Conservation (phyloP, 2,888 invertebrate species). For the Zootermopsis nevadensis region DNA sequence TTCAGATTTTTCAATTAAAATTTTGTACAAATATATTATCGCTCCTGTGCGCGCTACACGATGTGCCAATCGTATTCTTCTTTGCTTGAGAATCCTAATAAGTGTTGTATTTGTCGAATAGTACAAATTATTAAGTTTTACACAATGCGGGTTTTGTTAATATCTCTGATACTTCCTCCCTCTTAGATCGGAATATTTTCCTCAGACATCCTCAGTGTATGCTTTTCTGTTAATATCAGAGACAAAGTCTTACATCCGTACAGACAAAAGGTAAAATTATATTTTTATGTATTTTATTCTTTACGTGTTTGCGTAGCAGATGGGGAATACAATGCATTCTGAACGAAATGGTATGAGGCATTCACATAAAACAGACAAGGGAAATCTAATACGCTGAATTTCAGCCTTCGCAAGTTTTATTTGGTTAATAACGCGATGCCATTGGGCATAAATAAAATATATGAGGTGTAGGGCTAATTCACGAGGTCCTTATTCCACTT, state of each 20-base stretch:
- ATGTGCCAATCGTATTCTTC: not conserved
- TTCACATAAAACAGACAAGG: not conserved
- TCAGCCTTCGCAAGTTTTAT: not conserved
- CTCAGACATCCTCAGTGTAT: not conserved
- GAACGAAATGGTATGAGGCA: not conserved
- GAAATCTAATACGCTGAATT: not conserved
- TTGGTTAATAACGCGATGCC: not conserved
- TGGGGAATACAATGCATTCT: no score
- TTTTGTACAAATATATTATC: not conserved
- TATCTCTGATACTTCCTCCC: not conserved
- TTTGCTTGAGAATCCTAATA: not conserved
- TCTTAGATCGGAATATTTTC: not conserved
- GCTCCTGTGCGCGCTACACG: not conserved
- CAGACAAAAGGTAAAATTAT: no score
- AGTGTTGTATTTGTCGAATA: not conserved
- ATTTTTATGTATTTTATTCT: no score
- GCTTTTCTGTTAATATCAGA: not conserved
- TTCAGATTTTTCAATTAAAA: not conserved
- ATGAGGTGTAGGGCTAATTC: conserved; percentile 44
- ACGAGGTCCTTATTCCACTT: conserved; percentile 49
- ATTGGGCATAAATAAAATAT: not conserved
- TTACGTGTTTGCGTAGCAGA: no score
- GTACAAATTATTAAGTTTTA: not conserved
- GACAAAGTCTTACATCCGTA: not conserved
- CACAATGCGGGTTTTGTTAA: not conserved